A percentile compares a stretch with the other conserved stretches of the same genome.
These are phyloP conservation scores for Cryptocephalus primarius DNA, from an alignment of 2,888 invertebrate species.

Conservation along the genomic window DNA sequence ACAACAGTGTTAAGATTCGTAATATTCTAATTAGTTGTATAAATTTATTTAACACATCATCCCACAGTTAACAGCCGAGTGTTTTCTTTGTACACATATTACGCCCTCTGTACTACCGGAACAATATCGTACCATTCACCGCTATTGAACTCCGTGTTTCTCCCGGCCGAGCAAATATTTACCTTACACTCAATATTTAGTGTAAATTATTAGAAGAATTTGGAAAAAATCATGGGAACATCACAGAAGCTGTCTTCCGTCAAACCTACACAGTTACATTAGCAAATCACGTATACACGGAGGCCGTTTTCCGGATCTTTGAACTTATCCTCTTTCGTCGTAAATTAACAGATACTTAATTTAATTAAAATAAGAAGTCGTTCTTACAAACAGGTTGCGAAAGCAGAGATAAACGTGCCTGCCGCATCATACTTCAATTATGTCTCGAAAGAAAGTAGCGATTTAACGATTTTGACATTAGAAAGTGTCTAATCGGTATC, in stretches of 20 bases:
- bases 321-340: no score
- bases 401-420: no score
- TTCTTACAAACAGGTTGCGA: no score
- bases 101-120: not conserved
- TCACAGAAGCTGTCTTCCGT: conserved; percentile 1
- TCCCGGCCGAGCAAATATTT: conserved; percentile 7
- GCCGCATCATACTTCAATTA: no score
- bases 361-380: no score
- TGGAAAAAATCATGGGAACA: conserved; percentile 10
- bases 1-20: not conserved
- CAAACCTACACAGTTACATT: not conserved
- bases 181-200: conserved; percentile 4
- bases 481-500: no score
- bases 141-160: conserved; percentile 2
- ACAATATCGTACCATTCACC: not conserved
- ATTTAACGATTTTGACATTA: no score
- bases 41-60: conserved; percentile 4
- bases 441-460: no score
- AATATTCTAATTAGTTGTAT: conserved; percentile 3
- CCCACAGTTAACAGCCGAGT: conserved; percentile 6
- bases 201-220: conserved; percentile 8
- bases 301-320: no score
- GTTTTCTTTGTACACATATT: conserved; percentile 9
- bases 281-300: no score
- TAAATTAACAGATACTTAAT: no score